A percentile compares a stretch with the other conserved stretches of the same genome.
Evolutionary conservation across 2,888 invertebrate species (phyloP).

Genomic region (Spialia ferax): DNA sequence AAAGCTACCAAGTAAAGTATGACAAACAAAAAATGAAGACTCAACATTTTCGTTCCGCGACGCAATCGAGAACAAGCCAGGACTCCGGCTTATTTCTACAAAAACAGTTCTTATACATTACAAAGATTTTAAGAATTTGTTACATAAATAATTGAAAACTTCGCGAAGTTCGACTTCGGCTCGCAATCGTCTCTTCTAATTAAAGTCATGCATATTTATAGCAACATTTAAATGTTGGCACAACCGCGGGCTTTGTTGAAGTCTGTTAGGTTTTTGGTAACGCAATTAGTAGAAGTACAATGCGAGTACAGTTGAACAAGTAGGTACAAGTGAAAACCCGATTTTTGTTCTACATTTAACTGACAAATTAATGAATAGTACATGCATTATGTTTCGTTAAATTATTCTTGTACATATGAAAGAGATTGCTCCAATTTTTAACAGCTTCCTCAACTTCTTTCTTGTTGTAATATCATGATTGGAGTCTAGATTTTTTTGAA

Average conservation of each 20-base stretch:
- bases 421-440: not conserved
- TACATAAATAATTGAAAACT: conserved; percentile 43
- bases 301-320: not conserved
- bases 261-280: conserved; percentile 36
- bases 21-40: conserved; percentile 5
- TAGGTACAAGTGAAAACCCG: not conserved
- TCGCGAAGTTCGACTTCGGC: conserved; percentile 42
- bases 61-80: not conserved
- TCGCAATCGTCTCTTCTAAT: conserved; percentile 43
- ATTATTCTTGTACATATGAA: not conserved
- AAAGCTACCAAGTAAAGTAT: not conserved
- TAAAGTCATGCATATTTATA: conserved; percentile 45
- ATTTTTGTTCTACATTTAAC: not conserved
- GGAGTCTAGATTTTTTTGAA: too few relatives aligned
- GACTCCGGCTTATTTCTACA: conserved; percentile 8
- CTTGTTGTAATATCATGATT: too few relatives aligned
- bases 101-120: not conserved
- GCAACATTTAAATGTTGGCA: conserved; percentile 34
- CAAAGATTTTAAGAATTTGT: conserved; percentile 36
- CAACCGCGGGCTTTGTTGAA: conserved; percentile 23
- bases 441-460: not conserved
- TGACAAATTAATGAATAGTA: not conserved
- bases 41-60: not conserved
- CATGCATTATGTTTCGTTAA: not conserved
- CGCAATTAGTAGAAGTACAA: conserved; percentile 18